A percentile compares a stretch with the other conserved stretches of the same genome.
Evolutionary conservation across 2,113 vertebrate species (phyloP).

Genomic region (Callopanchax toddi): DNA sequence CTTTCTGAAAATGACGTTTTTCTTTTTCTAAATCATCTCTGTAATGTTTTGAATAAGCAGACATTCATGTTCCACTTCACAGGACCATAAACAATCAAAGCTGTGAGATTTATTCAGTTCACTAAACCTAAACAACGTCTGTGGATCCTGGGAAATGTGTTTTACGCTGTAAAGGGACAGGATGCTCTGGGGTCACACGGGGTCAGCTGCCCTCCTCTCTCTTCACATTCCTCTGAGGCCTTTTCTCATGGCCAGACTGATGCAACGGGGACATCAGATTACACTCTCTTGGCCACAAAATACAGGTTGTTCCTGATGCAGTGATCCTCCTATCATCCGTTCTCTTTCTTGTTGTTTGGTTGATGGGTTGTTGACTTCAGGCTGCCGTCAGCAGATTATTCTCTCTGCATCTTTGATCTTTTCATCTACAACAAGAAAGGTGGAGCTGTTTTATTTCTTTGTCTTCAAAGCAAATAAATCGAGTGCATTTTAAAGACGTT

Average conservation of each 20-base stretch:
- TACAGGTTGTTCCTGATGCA: slow-evolving; percentile 27
- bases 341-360: slow-evolving; percentile 49
- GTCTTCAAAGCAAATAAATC: slow-evolving; percentile 13
- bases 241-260: slow-evolving; percentile 20
- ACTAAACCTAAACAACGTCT: slow-evolving; percentile 24
- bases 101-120: too few species aligned
- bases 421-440: background rate
- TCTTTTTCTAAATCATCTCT: background rate
- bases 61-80: background rate
- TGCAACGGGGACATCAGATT: slow-evolving; percentile 19
- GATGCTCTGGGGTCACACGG: slow-evolving; percentile 35
- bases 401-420: slow-evolving; percentile 10
- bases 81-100: slow-evolving; percentile 9
- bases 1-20: slow-evolving; percentile 5
- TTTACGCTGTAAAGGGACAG: slow-evolving; percentile 33
- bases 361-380: slow-evolving; percentile 39
- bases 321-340: slow-evolving; percentile 34
- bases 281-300: slow-evolving; percentile 37
- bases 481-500: slow-evolving; percentile 13
- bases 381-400: slow-evolving; percentile 36
- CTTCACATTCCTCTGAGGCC: slow-evolving; percentile 9
- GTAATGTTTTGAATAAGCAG: slow-evolving; percentile 4
- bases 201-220: slow-evolving; percentile 29
- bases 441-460: slow-evolving; percentile 22
- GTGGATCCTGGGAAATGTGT: slow-evolving; percentile 37